Evolutionary conservation across 2,888 invertebrate genomes (phyloP), one percentile per base, ranked within the genome.

Genomic region (Eupithecia vulgata): DNA sequence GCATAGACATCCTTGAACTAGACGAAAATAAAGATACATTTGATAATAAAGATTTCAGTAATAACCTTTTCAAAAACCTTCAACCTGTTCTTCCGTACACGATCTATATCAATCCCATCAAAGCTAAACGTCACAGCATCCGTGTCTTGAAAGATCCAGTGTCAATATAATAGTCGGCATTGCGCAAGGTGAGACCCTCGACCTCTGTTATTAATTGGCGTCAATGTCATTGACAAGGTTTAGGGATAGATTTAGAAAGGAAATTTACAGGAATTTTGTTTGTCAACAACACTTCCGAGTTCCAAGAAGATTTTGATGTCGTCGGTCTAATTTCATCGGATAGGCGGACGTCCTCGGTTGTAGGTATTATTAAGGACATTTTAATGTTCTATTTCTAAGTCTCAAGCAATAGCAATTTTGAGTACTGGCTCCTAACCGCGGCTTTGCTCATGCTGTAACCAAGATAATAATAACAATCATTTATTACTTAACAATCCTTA

Each of bases 141-240:
- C 74, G 71, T 67, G 61, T 74, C 74, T 69, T 75, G 64, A 72
- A 70, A 72, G 75, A 72, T 78, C 65, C 40, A 65, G 65, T 65
- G 65, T 65, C 65, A 65, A 65, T 61, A 30, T 64, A 64, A 64
- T 35, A 64, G 37, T 61, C 34, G 12, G 64, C 64, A n/a, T 64
- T 77, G 69, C 78, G 72, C 84, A 83, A 86, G 86, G 86, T 82
- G 84, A 78, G 81, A 81, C 82, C 85, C 84, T 84, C 80, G 62
- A 76, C 74, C 74, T 75, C 72, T 80, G 82, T 83, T 80, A 81
- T 78, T 82, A 84, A 87, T 87, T 85, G 86, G 74, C 83, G 79
- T 79, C 86, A 86, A 85, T 87, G 86, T 87, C 86, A 87, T 71
- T 85, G 83, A 79, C 83, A 82, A 86, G 86, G 86, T 76, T 72